Base-by-base conservation (phyloP, 2,113 vertebrate genomes). In the Onychorhynchus coronatus region DNA sequence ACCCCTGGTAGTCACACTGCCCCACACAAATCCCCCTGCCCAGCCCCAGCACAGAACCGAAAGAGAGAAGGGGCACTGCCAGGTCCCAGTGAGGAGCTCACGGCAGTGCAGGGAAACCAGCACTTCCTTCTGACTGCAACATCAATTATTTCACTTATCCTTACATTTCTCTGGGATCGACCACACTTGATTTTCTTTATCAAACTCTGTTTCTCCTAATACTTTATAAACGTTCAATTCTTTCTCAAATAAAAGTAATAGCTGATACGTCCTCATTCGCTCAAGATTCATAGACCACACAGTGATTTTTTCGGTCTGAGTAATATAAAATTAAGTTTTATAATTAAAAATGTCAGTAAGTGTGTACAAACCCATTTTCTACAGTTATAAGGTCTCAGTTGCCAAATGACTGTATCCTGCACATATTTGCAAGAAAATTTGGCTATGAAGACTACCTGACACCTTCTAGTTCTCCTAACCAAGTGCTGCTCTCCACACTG, bases 81-180 rank as follows among this genome's bases (percentile, higher is more conserved):
- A 30, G 70, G 5, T 22, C 21, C 16, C 74, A 30, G 61, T 0
- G 0, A 37, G 41, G 68, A 63, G 9, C 49, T 33, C 37, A 3
- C 0, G 0, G 24, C 61, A 39, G 63, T 0, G 0, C 42, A 18
- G 61, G 15, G 11, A 52, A 37, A 9, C 30, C 37, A 33, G 47
- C 31, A 11, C 55, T 33, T 33, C 13, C 46, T 35, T 63, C 72
- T 25, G 7, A 6, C 25, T 49, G 35, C n/a, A 9, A 16, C 7
- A 53, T 20, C 44, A 61, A 50, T 28, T 12, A 2, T 66, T 47
- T 52, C 66, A 15, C 37, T 25, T 25, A 1, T 56, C 56, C 53
- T 76, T 14, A 4, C 4, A 8, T 17, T 91, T 22, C 59, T 35
- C 55, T 14, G 14, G 46, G 62, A 46, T 27, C 12, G 39, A 16